Evolutionary conservation across 2,113 vertebrate species (phyloP).

Genomic region (Gavia stellata): DNA sequence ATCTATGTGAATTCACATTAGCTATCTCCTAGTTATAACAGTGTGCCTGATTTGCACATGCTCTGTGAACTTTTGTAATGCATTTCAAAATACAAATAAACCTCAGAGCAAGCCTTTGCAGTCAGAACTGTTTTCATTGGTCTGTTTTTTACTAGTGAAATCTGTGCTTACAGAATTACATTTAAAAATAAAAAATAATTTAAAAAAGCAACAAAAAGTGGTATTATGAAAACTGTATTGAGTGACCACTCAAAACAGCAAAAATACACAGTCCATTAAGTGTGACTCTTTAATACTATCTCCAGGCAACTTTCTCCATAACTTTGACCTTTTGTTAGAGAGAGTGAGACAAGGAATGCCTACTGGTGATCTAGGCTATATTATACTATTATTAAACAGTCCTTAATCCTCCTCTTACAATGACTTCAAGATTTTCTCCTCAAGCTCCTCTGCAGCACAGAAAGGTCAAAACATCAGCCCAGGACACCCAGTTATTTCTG

Average conservation of each 20-base stretch:
- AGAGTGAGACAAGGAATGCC: background rate
- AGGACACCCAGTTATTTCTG: background rate
- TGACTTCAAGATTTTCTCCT: background rate
- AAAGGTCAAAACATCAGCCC: slow-evolving; percentile 29
- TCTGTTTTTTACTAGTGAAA: background rate
- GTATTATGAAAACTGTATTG: background rate
- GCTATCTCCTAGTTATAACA: background rate
- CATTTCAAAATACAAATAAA: background rate
- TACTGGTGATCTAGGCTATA: background rate
- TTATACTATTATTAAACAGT: background rate
- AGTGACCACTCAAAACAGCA: background rate
- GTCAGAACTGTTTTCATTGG: background rate
- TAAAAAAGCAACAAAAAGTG: background rate
- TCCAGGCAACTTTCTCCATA: background rate
- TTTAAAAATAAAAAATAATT: background rate
- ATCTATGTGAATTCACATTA: background rate
- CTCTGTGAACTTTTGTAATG: background rate
- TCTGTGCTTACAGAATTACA: background rate
- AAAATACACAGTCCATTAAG: background rate
- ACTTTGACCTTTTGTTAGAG: slow-evolving; percentile 22
- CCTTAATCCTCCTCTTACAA: background rate
- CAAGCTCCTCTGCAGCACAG: background rate
- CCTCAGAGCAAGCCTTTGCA: background rate
- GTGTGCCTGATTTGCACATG: background rate
- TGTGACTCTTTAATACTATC: background rate